A percentile compares a stretch with the other conserved stretches of the same genome.
Evolutionary conservation across 2,888 invertebrate species (phyloP).

Genomic region (Taenaris catops): DNA sequence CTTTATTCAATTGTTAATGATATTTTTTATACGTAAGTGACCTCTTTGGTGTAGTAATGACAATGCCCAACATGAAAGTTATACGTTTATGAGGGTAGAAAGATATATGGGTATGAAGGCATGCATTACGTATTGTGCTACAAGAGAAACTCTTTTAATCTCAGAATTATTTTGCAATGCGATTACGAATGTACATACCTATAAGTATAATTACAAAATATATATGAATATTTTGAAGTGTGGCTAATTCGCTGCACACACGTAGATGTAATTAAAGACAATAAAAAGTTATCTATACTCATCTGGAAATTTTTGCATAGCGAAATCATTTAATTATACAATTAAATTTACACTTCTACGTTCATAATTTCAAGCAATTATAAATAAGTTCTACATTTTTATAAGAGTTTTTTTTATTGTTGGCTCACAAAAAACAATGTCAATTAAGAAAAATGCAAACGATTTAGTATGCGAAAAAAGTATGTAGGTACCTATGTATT

Average conservation of each 20-base stretch:
- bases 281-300: slow-evolving; percentile 15
- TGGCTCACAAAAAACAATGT: not conserved
- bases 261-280: slow-evolving; percentile 12
- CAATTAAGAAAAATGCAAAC: not conserved
- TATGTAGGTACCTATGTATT: not conserved
- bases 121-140: too few species aligned
- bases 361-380: slow-evolving; percentile 11
- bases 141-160: not conserved
- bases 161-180: not conserved
- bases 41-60: too few species aligned
- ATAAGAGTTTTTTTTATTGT: not conserved
- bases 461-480: not conserved
- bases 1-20: too few species aligned
- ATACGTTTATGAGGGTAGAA: slow-evolving; percentile 13
- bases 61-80: too few species aligned
- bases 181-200: not conserved
- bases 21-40: too few species aligned
- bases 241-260: slow-evolving; percentile 6
- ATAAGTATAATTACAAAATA: slow-evolving; percentile 6
- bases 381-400: not conserved
- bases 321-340: slow-evolving; percentile 13
- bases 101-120: not conserved
- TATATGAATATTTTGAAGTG: slow-evolving; percentile 7
- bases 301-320: slow-evolving; percentile 8
- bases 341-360: slow-evolving; percentile 13